Evolutionary conservation across 2,113 vertebrate species (phyloP).

Genomic region (Oreochromis spilurus): DNA sequence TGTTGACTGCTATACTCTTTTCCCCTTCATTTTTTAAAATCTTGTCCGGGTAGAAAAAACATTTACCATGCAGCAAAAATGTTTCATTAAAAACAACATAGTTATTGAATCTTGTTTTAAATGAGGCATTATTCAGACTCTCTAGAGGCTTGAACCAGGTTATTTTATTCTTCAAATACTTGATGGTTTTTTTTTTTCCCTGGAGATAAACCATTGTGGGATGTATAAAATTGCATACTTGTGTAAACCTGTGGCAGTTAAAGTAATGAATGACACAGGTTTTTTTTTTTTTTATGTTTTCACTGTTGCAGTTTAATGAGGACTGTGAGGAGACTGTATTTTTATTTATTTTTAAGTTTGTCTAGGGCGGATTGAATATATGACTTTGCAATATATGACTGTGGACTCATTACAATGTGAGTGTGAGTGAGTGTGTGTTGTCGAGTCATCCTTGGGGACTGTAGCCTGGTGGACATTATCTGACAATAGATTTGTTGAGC

Average conservation of each 20-base stretch:
- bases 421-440: neutral
- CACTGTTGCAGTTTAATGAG: neutral
- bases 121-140: neutral
- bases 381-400: neutral
- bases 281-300: neutral
- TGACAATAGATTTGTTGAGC: constrained; percentile 38
- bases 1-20: neutral
- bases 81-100: neutral
- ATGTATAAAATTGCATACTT: neutral
- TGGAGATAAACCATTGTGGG: neutral
- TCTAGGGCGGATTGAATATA: neutral
- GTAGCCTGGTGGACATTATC: neutral
- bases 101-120: neutral
- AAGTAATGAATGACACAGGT: neutral
- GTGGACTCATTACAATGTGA: neutral
- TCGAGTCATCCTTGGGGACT: neutral
- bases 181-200: neutral
- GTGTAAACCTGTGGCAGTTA: neutral
- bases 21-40: neutral
- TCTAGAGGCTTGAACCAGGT: neutral
- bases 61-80: neutral
- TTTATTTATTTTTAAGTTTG: neutral
- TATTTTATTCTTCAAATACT: neutral
- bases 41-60: neutral
- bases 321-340: neutral